A percentile compares a stretch with the other conserved stretches of the same genome.
phyloP scores from a whole-genome alignment of 2,888 invertebrate species.

The Xestia xanthographa region DNA sequence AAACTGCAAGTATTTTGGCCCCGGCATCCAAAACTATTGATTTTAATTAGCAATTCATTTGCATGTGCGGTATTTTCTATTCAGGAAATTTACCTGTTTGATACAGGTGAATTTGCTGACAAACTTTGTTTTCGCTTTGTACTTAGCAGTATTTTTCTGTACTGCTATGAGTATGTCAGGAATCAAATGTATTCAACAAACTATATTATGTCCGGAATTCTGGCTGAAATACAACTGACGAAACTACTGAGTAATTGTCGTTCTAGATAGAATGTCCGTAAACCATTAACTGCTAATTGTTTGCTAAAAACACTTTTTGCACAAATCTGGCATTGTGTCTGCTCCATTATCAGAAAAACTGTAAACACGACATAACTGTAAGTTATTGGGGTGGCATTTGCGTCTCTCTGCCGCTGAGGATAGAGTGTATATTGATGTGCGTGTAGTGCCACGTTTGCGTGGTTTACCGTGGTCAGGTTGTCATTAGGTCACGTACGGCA shows the following conservation, averaged over 20 bases:
- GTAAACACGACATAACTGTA: conserved; percentile 55
- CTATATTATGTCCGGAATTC: not conserved
- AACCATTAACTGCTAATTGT: conserved; percentile 76
- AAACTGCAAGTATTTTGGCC: not conserved
- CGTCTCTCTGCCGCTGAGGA: conserved; percentile 46
- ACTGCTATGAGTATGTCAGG: too few species aligned
- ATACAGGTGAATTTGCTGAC: too few species aligned
- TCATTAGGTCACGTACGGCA: conserved; percentile 87
- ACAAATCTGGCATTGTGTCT: conserved; percentile 75
- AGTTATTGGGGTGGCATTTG: conserved; percentile 14
- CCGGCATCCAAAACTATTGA: not conserved
- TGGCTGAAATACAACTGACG: conserved; percentile 18
- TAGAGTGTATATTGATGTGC: conserved; percentile 69
- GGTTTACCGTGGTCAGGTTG: conserved; percentile 73
- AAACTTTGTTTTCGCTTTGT: not conserved
- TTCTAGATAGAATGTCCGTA: conserved; percentile 38
- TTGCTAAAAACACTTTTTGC: conserved; percentile 80
- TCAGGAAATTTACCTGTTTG: not conserved
- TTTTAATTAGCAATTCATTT: not conserved
- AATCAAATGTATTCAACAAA: not conserved
- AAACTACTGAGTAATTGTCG: conserved; percentile 32
- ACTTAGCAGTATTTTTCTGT: not conserved
- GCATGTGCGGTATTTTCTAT: not conserved
- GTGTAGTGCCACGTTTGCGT: conserved; percentile 60
- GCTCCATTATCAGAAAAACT: conserved; percentile 69